Conservation (phyloP, 2,113 vertebrate genomes). For the Pelodiscus sinensis region DNA sequence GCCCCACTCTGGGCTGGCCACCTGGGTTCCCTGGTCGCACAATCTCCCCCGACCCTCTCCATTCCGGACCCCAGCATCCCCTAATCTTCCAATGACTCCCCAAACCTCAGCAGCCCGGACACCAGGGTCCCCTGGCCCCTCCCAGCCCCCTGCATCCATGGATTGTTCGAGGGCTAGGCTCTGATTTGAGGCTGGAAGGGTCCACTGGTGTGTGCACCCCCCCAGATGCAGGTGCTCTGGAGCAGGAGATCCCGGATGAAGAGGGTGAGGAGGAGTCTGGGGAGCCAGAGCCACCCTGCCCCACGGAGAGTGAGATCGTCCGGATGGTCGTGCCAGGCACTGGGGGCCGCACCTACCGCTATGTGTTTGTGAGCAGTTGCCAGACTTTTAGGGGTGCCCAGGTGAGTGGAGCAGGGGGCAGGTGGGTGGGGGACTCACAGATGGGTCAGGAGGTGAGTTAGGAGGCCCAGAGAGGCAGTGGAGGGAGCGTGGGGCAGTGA, state of each 20-base stretch:
- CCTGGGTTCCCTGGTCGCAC: not conserved
- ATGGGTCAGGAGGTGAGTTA: not conserved
- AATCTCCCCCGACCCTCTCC: not conserved
- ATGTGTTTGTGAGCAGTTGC: fast-evolving
- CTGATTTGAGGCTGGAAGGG: not conserved
- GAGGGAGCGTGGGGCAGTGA: too few relatives aligned
- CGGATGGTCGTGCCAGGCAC: fast-evolving
- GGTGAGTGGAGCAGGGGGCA: not conserved
- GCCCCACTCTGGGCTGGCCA: not conserved
- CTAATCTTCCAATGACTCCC: fast-evolving
- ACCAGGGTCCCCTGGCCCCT: not conserved
- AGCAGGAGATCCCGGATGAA: not conserved
- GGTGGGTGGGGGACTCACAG: not conserved
- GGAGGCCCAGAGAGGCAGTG: too few relatives aligned
- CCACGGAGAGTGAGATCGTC: not conserved
- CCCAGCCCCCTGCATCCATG: not conserved
- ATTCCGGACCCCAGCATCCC: not conserved
- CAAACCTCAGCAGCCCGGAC: not conserved
- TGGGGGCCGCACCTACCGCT: fast-evolving
- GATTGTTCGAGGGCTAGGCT: not conserved
- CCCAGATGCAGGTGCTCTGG: not conserved
- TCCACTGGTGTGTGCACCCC: not conserved
- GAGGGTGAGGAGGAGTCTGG: not conserved
- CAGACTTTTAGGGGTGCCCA: fast-evolving
- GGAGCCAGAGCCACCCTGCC: not conserved